Conservation (phyloP, 2,888 invertebrate species). For the Diaperis boleti region DNA sequence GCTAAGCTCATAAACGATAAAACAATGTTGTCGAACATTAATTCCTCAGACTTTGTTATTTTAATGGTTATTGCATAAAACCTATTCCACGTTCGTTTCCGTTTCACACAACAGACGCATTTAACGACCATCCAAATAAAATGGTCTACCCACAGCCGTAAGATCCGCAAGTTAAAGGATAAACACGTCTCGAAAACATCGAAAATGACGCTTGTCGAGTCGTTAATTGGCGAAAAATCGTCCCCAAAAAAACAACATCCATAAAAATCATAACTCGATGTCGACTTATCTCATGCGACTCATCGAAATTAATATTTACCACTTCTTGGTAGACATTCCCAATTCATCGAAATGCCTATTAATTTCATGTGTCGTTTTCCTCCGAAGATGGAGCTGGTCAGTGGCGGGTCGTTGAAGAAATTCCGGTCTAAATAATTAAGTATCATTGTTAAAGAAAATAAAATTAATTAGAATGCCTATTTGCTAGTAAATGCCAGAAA, state of each 20-base stretch:
- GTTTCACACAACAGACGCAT: conserved; percentile 33
- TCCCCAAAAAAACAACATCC: conserved; percentile 28
- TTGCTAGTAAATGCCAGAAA: too few relatives aligned
- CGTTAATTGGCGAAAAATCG: conserved; percentile 32
- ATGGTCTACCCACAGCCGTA: conserved; percentile 30
- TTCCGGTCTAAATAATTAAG: too few relatives aligned
- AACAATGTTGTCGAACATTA: conserved; percentile 21
- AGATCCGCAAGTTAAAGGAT: conserved; percentile 2
- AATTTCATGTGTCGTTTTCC: conserved; percentile 33
- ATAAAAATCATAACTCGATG: conserved; percentile 42
- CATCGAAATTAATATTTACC: conserved; percentile 41
- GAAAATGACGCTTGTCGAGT: conserved; percentile 14
- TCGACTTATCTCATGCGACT: conserved; percentile 32
- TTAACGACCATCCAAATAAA: conserved; percentile 38
- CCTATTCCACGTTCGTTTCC: conserved; percentile 37
- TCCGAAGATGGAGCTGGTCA: conserved; percentile 7
- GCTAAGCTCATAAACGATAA: conserved; percentile 23
- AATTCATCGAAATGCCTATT: conserved; percentile 38
- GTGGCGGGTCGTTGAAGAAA: too few relatives aligned
- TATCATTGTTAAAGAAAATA: too few relatives aligned
- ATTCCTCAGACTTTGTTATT: conserved; percentile 29
- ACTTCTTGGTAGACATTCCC: conserved; percentile 30
- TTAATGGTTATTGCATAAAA: conserved; percentile 40
- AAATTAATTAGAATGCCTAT: too few relatives aligned
- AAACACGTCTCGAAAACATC: conserved; percentile 19